Evolutionary conservation across 2,888 invertebrate genomes (phyloP).

Genomic region (Aleiodes testaceus): DNA sequence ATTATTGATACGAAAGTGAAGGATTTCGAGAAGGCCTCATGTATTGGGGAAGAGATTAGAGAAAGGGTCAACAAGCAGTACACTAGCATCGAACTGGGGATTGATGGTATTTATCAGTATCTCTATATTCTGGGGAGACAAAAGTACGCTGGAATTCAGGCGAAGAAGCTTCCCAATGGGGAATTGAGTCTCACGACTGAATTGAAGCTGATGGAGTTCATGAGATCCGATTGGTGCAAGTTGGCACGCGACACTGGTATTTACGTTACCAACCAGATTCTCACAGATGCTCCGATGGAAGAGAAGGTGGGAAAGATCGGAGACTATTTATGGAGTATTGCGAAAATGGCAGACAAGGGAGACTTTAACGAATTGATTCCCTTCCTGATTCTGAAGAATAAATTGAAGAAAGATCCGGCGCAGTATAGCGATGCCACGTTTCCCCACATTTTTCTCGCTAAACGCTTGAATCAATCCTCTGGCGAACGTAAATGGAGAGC

Average conservation of each 20-base stretch:
- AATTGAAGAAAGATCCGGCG: conserved; percentile 93
- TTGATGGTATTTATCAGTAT: conserved; percentile 97
- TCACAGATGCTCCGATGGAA: conserved; percentile 87
- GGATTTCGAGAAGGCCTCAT: conserved; percentile 86
- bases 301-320: conserved; percentile 90
- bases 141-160: conserved; percentile 95
- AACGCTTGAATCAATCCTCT: conserved; percentile 87
- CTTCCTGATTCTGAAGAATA: conserved; percentile 91
- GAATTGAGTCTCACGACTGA: conserved; percentile 83
- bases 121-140: conserved; percentile 97
- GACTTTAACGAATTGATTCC: conserved; percentile 80
- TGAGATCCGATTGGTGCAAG: conserved; percentile 97
- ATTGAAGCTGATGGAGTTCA: conserved; percentile 96
- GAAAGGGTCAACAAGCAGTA: conserved; percentile 95
- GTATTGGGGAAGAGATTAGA: conserved; percentile 84
- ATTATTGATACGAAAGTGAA: conserved; percentile 97
- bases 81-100: conserved; percentile 94
- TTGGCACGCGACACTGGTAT: conserved; percentile 94
- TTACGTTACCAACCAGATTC: conserved; percentile 86
- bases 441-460: conserved; percentile 87
- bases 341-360: conserved; percentile 81
- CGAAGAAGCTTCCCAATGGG: conserved; percentile 80
- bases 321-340: conserved; percentile 83
- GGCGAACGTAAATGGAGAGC: conserved; percentile 87
- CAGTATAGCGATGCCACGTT: conserved; percentile 93